These are phyloP conservation scores for Drosophila incognita DNA, from an alignment of 2,888 invertebrate species.

Conservation along the genomic window DNA sequence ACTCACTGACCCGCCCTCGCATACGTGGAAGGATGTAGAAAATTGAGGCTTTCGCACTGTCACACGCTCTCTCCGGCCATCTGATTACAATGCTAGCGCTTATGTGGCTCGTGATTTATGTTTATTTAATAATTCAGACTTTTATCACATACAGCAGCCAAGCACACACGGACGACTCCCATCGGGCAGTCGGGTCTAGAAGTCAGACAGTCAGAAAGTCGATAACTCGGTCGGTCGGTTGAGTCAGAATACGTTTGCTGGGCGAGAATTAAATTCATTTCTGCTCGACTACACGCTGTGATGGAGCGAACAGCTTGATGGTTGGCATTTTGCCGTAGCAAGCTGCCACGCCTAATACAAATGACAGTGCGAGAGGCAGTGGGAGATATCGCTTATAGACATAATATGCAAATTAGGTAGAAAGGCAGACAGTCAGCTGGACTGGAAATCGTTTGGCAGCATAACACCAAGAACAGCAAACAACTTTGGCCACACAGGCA, in stretches of 20 bases:
- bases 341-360: constrained; percentile 30
- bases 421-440: constrained; percentile 39
- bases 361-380: background rate
- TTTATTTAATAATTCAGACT: constrained; percentile 77
- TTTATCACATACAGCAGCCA: constrained; percentile 65
- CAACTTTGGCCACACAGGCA: constrained; percentile 25
- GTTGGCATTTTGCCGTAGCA: constrained; percentile 15
- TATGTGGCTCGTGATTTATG: constrained; percentile 68
- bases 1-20: constrained; percentile 23
- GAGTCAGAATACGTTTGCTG: constrained; percentile 27
- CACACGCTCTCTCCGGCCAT: constrained; percentile 19
- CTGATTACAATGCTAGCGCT: constrained; percentile 35
- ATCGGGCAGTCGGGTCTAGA: background rate
- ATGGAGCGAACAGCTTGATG: constrained; percentile 20
- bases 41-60: constrained; percentile 6
- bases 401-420: constrained; percentile 69
- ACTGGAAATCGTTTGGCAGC: constrained; percentile 9
- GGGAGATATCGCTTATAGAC: constrained; percentile 49
- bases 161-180: constrained; percentile 9
- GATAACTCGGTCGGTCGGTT: constrained; percentile 21
- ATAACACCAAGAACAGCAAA: constrained; percentile 4
- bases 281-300: constrained; percentile 32
- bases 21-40: background rate
- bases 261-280: constrained; percentile 41
- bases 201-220: constrained; percentile 4